phyloP scores from a whole-genome alignment of 2,888 invertebrate genomes.

The Gastracanthus pulcherrimus region DNA sequence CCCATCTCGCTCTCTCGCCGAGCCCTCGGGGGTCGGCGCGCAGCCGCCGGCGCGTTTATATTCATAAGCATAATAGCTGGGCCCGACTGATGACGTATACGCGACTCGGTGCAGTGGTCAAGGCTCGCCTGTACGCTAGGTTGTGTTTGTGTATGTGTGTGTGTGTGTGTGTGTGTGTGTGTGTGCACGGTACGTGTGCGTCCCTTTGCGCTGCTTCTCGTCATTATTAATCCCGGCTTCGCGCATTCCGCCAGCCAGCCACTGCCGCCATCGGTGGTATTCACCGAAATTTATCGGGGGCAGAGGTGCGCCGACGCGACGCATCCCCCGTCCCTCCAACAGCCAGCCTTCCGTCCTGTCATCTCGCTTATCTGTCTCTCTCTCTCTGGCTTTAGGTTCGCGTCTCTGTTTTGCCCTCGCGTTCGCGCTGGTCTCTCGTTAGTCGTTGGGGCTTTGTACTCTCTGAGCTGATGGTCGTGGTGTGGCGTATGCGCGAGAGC shows the following conservation, averaged over 20 bases:
- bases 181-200: constrained; percentile 60
- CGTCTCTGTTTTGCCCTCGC: neutral
- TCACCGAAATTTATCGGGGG: constrained; percentile 54
- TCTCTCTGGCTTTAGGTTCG: neutral
- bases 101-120: constrained; percentile 47
- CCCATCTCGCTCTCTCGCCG: constrained; percentile 6
- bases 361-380: neutral
- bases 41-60: constrained; percentile 70
- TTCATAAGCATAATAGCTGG: constrained; percentile 75
- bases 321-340: constrained; percentile 6
- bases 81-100: constrained; percentile 66
- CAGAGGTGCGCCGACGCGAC: neutral
- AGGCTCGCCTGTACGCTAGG: neutral
- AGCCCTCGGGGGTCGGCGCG: too few relatives aligned
- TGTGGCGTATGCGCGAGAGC: neutral
- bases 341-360: constrained; percentile 5
- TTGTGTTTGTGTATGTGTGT: neutral
- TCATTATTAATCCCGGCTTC: constrained; percentile 70
- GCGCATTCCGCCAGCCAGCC: constrained; percentile 26
- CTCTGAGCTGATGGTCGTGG: neutral
- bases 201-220: constrained; percentile 66
- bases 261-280: too few relatives aligned
- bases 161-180: constrained; percentile 58
- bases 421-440: constrained; percentile 22
- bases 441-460: constrained; percentile 1